Evolutionary conservation across 2,113 vertebrate species (phyloP), one percentile per base, ranked within the genome.

Genomic region (Nothocercus nigrocapillus): DNA sequence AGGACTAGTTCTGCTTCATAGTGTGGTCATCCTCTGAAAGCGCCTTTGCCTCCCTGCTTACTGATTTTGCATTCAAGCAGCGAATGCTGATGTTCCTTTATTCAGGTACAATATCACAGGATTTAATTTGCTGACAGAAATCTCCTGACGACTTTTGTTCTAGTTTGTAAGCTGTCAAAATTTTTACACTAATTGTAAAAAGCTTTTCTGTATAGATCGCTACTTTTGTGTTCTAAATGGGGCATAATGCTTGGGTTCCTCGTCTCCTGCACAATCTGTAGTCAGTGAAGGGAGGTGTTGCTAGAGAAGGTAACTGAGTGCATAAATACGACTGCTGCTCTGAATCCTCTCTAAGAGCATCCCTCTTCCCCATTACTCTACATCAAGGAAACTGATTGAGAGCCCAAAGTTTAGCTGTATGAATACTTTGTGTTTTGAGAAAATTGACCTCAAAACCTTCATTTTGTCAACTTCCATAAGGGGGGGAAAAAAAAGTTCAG

Each of bases 1-100:
- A 82, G 94, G 24, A 32, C 90, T 91, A 82, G 38, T 91, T 91
- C 59, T 93, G 62, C 34, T 82, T 63, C 19, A 45, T 74, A 82
- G 34, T 67, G 44, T 32, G 42, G 54, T 64, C 30, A 40, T 22
- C 42, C 34, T 30, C 38, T 42, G 80, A 82, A 53, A 91, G 62
- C 44, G 54, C 68, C 42, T 90, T 80, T 88, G 36, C 63, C 64
- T 87, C 54, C 79, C 36, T 4, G 7, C 47, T 51, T 49, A 22
- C 76, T 79, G 66, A 74, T 69, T 80, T 82, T 5, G 0, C 30
- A 40, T 83, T 92, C 45, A 38, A 59, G 75, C 62, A 36, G 44
- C 56, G 14, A 32, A 69, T 34, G 28, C 44, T 40, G 9, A 6
- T 49, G 20, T 18, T 20, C 7, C 47, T 27, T 66, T 32, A 32